Conservation (phyloP, 2,797 vertebrate genomes). For the Capromys pilorides region DNA sequence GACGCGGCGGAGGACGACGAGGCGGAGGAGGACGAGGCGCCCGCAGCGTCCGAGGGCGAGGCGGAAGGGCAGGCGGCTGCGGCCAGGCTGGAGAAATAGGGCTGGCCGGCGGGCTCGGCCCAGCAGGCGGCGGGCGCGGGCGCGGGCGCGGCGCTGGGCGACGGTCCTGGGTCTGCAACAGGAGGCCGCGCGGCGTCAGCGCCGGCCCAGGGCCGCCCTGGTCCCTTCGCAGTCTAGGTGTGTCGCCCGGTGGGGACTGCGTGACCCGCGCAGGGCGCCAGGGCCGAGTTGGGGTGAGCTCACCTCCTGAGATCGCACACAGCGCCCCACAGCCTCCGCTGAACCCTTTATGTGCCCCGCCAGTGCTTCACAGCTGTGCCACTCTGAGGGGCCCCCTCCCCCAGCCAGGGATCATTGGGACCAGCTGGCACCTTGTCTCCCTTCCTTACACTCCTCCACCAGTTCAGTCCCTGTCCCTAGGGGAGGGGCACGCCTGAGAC, state of each 20-base stretch:
- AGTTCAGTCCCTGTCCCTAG: background rate
- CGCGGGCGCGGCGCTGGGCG: conserved; percentile 84
- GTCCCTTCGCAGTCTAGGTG: fast-evolving
- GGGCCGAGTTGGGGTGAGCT: background rate
- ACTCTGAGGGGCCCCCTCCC: background rate
- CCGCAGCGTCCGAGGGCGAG: conserved; percentile 82
- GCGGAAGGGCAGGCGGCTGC: conserved; percentile 79
- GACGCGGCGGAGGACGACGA: conserved; percentile 83
- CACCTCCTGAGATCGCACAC: background rate
- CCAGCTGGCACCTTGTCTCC: background rate
- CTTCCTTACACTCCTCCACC: background rate
- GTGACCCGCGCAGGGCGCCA: fast-evolving
- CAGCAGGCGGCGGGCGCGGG: conserved; percentile 86
- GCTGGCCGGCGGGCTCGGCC: conserved; percentile 87
- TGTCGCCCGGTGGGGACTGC: fast-evolving
- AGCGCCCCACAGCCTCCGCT: background rate
- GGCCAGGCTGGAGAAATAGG: conserved; percentile 88
- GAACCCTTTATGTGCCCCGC: no score
- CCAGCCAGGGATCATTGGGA: background rate
- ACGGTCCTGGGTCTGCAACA: conserved; percentile 85
- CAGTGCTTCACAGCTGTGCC: background rate
- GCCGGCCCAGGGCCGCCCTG: background rate
- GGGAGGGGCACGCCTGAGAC: background rate
- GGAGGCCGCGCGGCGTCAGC: background rate
- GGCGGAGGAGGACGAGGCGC: conserved; percentile 86